phyloP scores from a whole-genome alignment of 1,140 invertebrate species.

The Bombus cullumanus region DNA sequence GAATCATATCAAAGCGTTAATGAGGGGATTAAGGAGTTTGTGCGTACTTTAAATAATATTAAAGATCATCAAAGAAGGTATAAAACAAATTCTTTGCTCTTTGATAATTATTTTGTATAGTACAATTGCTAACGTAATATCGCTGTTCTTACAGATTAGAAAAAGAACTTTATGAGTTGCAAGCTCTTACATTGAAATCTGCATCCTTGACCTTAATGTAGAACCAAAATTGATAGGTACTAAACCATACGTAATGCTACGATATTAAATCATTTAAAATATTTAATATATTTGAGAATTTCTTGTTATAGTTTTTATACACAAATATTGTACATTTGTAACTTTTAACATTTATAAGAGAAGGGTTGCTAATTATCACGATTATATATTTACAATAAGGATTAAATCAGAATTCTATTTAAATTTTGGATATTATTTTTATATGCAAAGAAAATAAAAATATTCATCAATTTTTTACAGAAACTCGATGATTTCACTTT shows the following conservation, averaged over 20 bases:
- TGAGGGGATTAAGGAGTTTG: conserved; percentile 55
- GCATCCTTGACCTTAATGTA: conserved; percentile 33
- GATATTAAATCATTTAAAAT: background rate
- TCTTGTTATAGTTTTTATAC: background rate
- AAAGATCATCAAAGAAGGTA: conserved; percentile 59
- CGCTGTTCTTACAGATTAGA: conserved; percentile 50
- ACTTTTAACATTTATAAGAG: background rate
- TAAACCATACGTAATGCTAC: background rate
- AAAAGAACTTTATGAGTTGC: conserved; percentile 48
- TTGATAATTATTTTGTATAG: background rate
- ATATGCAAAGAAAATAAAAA: background rate
- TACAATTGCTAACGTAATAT: background rate
- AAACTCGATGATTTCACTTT: background rate
- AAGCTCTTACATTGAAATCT: conserved; percentile 59
- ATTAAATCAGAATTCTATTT: background rate
- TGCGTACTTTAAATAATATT: conserved; percentile 39
- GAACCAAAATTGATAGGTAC: background rate
- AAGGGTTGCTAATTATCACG: background rate
- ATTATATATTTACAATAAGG: conserved; percentile 10
- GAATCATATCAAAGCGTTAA: conserved; percentile 47
- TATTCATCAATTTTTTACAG: background rate
- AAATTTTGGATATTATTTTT: background rate
- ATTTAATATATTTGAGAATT: background rate
- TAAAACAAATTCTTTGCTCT: background rate
- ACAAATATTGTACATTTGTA: background rate